Evolutionary conservation across 2,888 invertebrate species (phyloP).

Genomic region (Eucera pruinosa): DNA sequence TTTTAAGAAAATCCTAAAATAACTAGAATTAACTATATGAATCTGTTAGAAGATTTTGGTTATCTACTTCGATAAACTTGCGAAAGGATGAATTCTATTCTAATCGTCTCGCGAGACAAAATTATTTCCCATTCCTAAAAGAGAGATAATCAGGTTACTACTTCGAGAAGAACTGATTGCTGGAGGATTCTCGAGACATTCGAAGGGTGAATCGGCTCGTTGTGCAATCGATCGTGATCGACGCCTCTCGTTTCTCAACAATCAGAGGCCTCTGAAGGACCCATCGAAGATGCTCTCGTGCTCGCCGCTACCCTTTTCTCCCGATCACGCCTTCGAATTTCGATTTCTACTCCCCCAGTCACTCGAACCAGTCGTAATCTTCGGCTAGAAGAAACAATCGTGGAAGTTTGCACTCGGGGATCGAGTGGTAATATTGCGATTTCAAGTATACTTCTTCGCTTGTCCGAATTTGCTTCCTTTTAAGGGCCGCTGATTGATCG

Average conservation of each 20-base stretch:
- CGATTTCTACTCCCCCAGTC: neutral
- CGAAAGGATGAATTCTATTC: no score
- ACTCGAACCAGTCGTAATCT: neutral
- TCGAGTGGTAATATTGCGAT: conserved; percentile 37
- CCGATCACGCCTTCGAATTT: conserved; percentile 71
- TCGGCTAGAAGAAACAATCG: conserved; percentile 74
- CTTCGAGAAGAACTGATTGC: conserved; percentile 22
- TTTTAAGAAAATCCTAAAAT: no score
- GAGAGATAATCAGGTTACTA: conserved; percentile 53
- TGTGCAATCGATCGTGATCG: conserved; percentile 50
- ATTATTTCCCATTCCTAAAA: neutral
- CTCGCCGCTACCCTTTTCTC: conserved; percentile 19
- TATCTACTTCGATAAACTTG: no score
- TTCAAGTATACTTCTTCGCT: no score
- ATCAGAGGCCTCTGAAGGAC: conserved; percentile 57
- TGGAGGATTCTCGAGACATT: conserved; percentile 16
- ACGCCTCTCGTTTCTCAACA: conserved; percentile 52
- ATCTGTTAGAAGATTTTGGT: no score
- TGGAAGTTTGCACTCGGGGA: conserved; percentile 58
- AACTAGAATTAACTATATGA: no score
- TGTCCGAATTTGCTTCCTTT: no score
- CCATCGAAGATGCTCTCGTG: conserved; percentile 50
- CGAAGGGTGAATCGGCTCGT: conserved; percentile 43
- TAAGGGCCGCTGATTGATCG: no score
- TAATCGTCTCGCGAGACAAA: no score